Evolutionary conservation across 2,888 invertebrate genomes (phyloP).

Genomic region (Eupithecia subumbrata): DNA sequence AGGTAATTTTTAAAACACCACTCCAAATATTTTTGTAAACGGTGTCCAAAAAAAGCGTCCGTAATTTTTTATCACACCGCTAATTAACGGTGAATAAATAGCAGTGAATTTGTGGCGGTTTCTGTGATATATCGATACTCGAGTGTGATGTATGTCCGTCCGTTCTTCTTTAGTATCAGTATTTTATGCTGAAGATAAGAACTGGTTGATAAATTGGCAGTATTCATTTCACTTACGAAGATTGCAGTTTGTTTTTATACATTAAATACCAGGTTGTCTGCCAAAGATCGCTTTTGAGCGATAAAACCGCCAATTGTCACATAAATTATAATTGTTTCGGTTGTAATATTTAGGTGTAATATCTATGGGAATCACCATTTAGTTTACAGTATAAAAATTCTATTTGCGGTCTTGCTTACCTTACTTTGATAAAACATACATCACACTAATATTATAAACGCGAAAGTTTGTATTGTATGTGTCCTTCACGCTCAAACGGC

Average conservation of each 20-base stretch:
- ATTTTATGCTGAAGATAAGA: constrained; percentile 28
- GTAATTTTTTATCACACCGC: constrained; percentile 33
- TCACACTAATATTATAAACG: too few species aligned
- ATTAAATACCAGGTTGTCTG: background rate
- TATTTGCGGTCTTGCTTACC: too few species aligned
- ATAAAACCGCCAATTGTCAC: background rate
- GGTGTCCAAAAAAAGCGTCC: constrained; percentile 9
- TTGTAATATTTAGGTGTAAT: too few species aligned
- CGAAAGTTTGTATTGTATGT: too few species aligned
- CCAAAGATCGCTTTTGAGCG: background rate
- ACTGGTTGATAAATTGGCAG: constrained; percentile 20
- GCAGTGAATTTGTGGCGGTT: constrained; percentile 19
- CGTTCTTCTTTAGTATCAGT: constrained; percentile 11
- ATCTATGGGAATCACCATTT: too few species aligned
- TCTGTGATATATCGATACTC: constrained; percentile 21
- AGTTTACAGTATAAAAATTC: too few species aligned
- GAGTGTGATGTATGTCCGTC: constrained; percentile 13
- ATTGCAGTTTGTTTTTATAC: background rate
- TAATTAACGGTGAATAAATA: constrained; percentile 34
- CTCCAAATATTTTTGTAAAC: background rate
- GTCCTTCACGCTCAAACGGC: too few species aligned
- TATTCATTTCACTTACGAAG: constrained; percentile 13
- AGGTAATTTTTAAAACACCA: background rate
- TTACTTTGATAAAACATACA: too few species aligned
- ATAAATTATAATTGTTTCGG: too few species aligned